Base-by-base conservation (phyloP, 2,797 vertebrate genomes). In the Gymnoscopelus microlampas region DNA sequence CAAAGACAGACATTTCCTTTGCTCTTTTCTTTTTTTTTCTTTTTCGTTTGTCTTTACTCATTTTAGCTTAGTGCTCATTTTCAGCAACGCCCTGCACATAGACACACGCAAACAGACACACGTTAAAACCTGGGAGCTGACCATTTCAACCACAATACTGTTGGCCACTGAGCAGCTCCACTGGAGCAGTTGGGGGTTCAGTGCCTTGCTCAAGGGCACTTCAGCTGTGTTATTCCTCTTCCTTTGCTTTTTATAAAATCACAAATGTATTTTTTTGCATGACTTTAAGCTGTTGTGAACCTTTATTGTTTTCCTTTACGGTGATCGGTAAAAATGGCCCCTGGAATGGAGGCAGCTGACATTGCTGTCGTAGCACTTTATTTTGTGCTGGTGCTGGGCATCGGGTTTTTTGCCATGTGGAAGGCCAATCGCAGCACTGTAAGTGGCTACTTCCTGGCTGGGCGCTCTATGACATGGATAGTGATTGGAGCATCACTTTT, bases 351-450 rank as follows among this genome's bases (percentile, higher is more conserved):
- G 93, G 84, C 95, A 35, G 95, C 93, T 70, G 98, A 99, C 93
- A 95, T 99, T 87, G 94, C 94, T 70, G 95, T 99, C 88, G 97
- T 99, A 87, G 97, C 91, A 3, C 91, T 98, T 78, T 99, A 99
- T 91, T 99, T 99, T 88, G 85, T 98, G 76, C 91, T 99, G 88
- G 97, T 99, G 85, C 90, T 99, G 71, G 89, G 90, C 89, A 96
- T 99, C 82, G 98, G 97, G 66, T 95, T 97, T 87, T 94, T 98
- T 87, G 95, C 97, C 91, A 98, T 97, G 97, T 97, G 97, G 97
- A 99, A 96, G 88, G 92, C 94, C 86, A 99, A 98, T 88, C 96
- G 95, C 84, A 98, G 95, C 95, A 98, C 97, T 57, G 96, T 99
- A 73, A 97, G 94, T 39, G 98, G 97, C 89, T 99, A 99, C 94